Evolutionary conservation across 2,888 invertebrate genomes (phyloP), one percentile per base, ranked within the genome.

Genomic region (Ennomos erosarius): DNA sequence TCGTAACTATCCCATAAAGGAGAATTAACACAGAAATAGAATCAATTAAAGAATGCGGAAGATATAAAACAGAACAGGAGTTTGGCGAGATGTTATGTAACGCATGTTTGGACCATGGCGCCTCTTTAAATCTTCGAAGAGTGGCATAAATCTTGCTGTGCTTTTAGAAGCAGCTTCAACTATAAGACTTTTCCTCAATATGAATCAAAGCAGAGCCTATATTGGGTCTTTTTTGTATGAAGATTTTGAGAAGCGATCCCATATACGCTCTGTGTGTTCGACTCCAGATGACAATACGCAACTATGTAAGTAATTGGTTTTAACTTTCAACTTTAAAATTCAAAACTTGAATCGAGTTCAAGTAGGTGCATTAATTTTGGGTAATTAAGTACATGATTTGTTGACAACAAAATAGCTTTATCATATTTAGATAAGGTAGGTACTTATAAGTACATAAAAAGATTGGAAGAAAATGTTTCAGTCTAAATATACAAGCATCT

Each of bases 31-130:
- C 78, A 68, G 65, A 82, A 88, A 86, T 86, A 87, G 85, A 82
- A 72, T 70, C 74, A 82, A 85, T 84, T 74, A 72, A 60, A 80
- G 85, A 83, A 86, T 79, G 82, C 86, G 88, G 88, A 88, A 87
- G 88, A 87, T 75, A 82, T 82, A 81, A 84, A 87, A 71, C 83
- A 84, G 84, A 74, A 65, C 73, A 69, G 68, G 73, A 73, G 55
- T 47, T 57, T 35, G 37, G 57, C 40, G 55, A 37, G 37, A 47
- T 38, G 55, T 51, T 60, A 43, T 47, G 48, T 39, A 48, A 49
- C 51, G 43, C n/a, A 39, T 42, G 45, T 10, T 37, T 36, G 9
- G 42, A 36, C 45, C 36, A 37, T 53, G 68, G 66, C 66, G 66
- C 64, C 62, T 55, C 59, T 49, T 68, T 71, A 68, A 71, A 74